phyloP scores from a whole-genome alignment of 2,888 invertebrate species.

The Lasioglossum pauxillum region DNA sequence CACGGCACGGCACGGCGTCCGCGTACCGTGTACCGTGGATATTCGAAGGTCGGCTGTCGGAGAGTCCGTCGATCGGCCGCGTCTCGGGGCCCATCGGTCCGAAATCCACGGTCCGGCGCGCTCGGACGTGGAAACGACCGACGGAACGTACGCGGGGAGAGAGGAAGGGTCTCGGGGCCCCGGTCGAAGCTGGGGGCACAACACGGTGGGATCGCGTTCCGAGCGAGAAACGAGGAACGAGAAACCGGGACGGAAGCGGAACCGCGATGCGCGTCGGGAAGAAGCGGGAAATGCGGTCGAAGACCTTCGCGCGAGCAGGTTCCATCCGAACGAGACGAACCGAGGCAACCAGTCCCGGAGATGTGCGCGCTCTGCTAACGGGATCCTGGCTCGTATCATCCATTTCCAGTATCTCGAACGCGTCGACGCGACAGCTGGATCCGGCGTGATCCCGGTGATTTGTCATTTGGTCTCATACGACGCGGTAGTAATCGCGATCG shows the following conservation, averaged over 20 bases:
- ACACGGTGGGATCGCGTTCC: background rate
- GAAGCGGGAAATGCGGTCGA: slow-evolving; percentile 33
- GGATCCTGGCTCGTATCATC: slow-evolving; percentile 19
- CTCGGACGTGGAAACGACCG: background rate
- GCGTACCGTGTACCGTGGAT: slow-evolving; percentile 19
- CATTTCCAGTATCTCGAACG: background rate
- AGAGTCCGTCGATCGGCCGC: background rate
- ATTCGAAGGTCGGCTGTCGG: slow-evolving; percentile 50
- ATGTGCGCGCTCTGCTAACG: slow-evolving; percentile 47
- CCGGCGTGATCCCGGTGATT: background rate
- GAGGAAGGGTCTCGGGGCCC: background rate
- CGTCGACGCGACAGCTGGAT: no score
- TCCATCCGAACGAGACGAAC: slow-evolving; percentile 18
- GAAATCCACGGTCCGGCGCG: background rate
- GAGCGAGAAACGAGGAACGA: background rate
- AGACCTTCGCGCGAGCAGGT: slow-evolving; percentile 30
- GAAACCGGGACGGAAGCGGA: slow-evolving; percentile 34
- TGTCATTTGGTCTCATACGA: background rate
- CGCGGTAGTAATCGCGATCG: slow-evolving; percentile 24
- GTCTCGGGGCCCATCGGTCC: background rate
- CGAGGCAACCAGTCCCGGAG: slow-evolving; percentile 33
- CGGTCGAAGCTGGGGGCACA: background rate
- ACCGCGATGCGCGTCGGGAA: background rate
- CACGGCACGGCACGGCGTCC: slow-evolving; percentile 30
- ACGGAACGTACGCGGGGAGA: background rate